These are phyloP conservation scores for Proteles cristata DNA, from an alignment of 2,113 vertebrate genomes.

Conservation along the genomic window DNA sequence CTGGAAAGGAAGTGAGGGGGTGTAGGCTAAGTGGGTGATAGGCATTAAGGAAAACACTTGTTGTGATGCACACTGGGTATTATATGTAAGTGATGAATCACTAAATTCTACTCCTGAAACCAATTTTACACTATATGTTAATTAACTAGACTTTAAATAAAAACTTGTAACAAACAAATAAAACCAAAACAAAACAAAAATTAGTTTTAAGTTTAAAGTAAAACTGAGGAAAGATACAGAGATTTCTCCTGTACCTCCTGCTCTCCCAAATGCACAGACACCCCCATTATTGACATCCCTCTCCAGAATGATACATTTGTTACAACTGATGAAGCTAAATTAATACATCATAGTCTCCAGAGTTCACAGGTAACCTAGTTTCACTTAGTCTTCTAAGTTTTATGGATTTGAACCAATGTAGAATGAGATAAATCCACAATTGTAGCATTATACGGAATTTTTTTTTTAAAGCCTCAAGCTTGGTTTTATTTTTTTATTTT, in stretches of 20 bases:
- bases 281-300: not conserved
- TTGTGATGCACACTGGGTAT: too few relatives aligned
- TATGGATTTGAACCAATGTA: not conserved
- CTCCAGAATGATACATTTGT: not conserved
- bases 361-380: not conserved
- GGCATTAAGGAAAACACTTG: too few relatives aligned
- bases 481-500: too few relatives aligned
- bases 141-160: too few relatives aligned
- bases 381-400: not conserved
- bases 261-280: not conserved
- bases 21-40: too few relatives aligned
- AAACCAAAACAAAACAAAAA: too few relatives aligned
- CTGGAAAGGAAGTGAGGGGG: too few relatives aligned
- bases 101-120: too few relatives aligned
- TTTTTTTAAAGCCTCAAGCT: too few relatives aligned
- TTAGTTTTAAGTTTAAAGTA: not conserved
- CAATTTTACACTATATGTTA: too few relatives aligned
- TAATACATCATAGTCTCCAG: not conserved
- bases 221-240: not conserved
- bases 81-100: too few relatives aligned
- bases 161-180: too few relatives aligned
- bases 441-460: not conserved
- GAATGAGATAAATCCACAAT: not conserved
- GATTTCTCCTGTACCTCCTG: not conserved
- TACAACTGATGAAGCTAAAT: not conserved